Evolutionary conservation across 2,888 invertebrate genomes (phyloP), one percentile per base, ranked within the genome.

Genomic region (Nineta flava): DNA sequence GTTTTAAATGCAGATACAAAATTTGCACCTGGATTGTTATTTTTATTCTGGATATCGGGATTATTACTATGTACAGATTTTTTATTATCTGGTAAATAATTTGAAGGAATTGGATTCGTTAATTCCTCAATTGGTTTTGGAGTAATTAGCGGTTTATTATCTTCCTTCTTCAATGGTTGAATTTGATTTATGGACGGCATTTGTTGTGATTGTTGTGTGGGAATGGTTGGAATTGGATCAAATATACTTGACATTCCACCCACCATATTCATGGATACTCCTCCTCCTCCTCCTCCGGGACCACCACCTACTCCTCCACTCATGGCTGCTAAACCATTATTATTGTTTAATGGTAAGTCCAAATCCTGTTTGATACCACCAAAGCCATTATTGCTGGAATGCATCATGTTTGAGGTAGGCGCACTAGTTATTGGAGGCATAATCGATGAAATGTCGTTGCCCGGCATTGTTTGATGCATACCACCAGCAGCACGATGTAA

Each of bases 1-100:
- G 76, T 62, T 62, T 83, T 83, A 58, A 83, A 83, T 42, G 79
- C 78, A 61, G 80, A 80, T 43, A 74, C 79, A 62, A 81, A 81
- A 58, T 71, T 73, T 10, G 68, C 60, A 53, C 71, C 74, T 1
- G 66, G 59, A 60, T 74, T 75, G 58, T 75, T 76, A 57, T 51
- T 62, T 26, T 26, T 26, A 26, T 26, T 61, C 47, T 59, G 58
- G 13, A 73, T 72, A 0, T 70, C 67, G 3, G 72, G 71, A 19
- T 70, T 67, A 61, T 65, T 68, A 59, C 80, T 81, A 62, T 80
- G 82, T 49, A 83, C 83, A 57, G 73, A 65, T 55, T 72, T 72
- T 55, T 70, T 71, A 56, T 71, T 72, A 34, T 60, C 61, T 55
- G 70, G 62, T 55, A 64, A 60, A 57, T 68, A 61, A 54, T 61